A percentile compares a stretch with the other conserved stretches of the same genome.
These are phyloP conservation scores for Mizuhopecten yessoensis DNA, from an alignment of 1,140 invertebrate genomes.

Conservation along the genomic window DNA sequence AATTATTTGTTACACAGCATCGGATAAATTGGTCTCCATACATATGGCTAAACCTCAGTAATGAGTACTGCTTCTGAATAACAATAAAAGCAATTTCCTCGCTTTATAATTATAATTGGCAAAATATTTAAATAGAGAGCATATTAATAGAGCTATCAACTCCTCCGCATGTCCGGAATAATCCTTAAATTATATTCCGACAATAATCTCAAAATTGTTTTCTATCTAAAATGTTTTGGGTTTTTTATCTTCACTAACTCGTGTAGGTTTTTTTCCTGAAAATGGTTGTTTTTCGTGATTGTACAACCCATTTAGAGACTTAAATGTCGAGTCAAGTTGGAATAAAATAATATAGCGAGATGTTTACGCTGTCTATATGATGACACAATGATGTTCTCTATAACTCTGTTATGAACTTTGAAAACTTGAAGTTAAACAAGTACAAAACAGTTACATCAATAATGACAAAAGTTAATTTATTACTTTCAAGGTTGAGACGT, in stretches of 20 bases:
- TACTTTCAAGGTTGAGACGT: no score
- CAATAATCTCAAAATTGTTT: not conserved
- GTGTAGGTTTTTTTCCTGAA: not conserved
- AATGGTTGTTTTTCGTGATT: not conserved
- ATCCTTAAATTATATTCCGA: not conserved
- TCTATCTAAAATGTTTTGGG: no score
- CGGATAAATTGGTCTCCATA: conserved; percentile 25
- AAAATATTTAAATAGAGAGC: conserved; percentile 31
- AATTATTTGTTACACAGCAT: not conserved
- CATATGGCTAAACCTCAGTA: conserved; percentile 1
- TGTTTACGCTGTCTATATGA: not conserved
- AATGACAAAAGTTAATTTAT: not conserved
- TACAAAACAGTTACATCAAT: not conserved
- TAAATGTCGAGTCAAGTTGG: not conserved
- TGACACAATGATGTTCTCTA: not conserved
- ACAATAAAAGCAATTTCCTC: conserved; percentile 29
- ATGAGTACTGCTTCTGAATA: not conserved
- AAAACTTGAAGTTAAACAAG: not conserved
- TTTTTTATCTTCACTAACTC: not conserved
- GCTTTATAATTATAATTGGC: conserved; percentile 29
- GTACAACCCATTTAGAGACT: not conserved
- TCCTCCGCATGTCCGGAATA: conserved; percentile 15
- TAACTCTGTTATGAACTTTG: not conserved
- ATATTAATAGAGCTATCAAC: conserved; percentile 18
- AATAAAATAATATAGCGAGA: not conserved